Evolutionary conservation across 2,113 vertebrate species (phyloP).

Genomic region (rat (Rattus norvegicus)): GRCr8 NC_086026.1:40042001-40042500

Average conservation of each 20-base stretch:
- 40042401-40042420: not conserved
- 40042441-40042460: not conserved
- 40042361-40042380: not conserved
- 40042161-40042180: not conserved
- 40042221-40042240: conserved; percentile 31
- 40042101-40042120: not conserved
- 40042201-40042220: conserved; percentile 5
- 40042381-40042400: not conserved
- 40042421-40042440: not conserved
- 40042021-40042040: not conserved
- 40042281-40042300: not conserved
- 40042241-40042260: not conserved
- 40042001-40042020: not conserved
- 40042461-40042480: not conserved
- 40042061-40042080: not conserved
- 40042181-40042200: conserved; percentile 22
- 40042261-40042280: not conserved
- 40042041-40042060: not conserved
- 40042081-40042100: not conserved
- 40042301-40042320: not conserved
- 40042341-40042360: not conserved
- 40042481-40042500: not conserved
- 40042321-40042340: not conserved
- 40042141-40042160: conserved; percentile 14
- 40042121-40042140: not conserved